These are phyloP conservation scores for Machimus atricapillus DNA, from an alignment of 2,888 invertebrate genomes.

Conservation along the genomic window DNA sequence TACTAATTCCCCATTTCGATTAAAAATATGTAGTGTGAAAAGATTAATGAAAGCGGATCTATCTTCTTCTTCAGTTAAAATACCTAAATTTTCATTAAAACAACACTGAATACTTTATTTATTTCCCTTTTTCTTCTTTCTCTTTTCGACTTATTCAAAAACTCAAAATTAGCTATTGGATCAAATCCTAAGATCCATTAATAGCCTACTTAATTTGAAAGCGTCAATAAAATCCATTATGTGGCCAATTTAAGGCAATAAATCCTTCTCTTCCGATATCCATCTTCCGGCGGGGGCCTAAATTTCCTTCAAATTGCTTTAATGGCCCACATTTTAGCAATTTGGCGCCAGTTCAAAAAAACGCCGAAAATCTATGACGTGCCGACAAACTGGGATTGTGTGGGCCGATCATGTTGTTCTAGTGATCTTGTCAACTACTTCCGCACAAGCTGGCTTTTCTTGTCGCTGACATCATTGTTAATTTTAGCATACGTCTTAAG, in stretches of 20 bases:
- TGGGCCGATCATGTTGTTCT: background rate
- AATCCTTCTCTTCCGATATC: background rate
- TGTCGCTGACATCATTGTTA: constrained; percentile 30
- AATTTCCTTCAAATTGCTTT: background rate
- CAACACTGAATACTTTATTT: too few relatives aligned
- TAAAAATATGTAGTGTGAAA: background rate
- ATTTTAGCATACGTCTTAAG: background rate
- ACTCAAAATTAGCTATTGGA: background rate
- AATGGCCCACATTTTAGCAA: background rate
- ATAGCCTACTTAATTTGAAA: background rate
- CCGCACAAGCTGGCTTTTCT: background rate
- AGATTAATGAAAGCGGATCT: background rate
- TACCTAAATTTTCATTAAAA: too few relatives aligned
- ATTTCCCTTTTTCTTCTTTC: background rate
- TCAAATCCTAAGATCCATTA: background rate
- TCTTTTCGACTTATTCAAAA: background rate
- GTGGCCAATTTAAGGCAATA: background rate
- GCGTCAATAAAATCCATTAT: background rate
- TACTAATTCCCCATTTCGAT: background rate
- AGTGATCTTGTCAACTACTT: constrained; percentile 34
- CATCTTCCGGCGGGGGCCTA: background rate
- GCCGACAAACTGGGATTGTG: background rate
- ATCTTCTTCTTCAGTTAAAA: background rate
- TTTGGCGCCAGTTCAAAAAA: background rate
- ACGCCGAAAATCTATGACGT: background rate